Percentiles rank a stretch among this genome's conserved stretches.
phyloP scores from a whole-genome alignment of 2,888 invertebrate genomes.

The Eubasilissa splendida region DNA sequence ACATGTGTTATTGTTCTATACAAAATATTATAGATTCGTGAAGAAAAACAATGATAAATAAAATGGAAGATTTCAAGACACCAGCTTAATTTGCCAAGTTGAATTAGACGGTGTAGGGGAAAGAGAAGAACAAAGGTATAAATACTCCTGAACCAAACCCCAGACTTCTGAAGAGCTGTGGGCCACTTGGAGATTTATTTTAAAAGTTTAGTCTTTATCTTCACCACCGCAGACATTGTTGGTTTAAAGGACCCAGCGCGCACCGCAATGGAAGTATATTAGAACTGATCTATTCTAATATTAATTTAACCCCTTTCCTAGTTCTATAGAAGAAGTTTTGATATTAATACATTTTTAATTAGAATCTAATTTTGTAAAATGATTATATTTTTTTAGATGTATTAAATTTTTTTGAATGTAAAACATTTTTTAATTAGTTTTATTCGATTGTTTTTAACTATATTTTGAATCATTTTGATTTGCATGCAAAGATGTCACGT shows the following conservation, averaged over 20 bases:
- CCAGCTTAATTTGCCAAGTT: constrained; percentile 37
- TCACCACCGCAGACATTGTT: constrained; percentile 43
- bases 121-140: constrained; percentile 32
- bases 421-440: no score
- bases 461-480: no score
- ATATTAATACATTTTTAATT: no score
- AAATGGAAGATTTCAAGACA: constrained; percentile 6
- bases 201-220: constrained; percentile 56
- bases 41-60: constrained; percentile 5
- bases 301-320: constrained; percentile 28
- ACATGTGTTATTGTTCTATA: no score
- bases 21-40: no score
- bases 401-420: no score
- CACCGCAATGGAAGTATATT: constrained; percentile 25
- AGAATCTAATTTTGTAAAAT: no score
- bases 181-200: constrained; percentile 55
- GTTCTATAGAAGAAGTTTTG: neutral
- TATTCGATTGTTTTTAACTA: no score
- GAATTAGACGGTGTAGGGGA: constrained; percentile 41
- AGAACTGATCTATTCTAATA: constrained; percentile 41
- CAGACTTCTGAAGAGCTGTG: constrained; percentile 51
- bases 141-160: constrained; percentile 5
- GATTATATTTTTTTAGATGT: no score
- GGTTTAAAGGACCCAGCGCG: constrained; percentile 1
- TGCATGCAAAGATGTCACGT: no score